Conservation (phyloP, 2,113 vertebrate species). For the Neogale vison region DNA sequence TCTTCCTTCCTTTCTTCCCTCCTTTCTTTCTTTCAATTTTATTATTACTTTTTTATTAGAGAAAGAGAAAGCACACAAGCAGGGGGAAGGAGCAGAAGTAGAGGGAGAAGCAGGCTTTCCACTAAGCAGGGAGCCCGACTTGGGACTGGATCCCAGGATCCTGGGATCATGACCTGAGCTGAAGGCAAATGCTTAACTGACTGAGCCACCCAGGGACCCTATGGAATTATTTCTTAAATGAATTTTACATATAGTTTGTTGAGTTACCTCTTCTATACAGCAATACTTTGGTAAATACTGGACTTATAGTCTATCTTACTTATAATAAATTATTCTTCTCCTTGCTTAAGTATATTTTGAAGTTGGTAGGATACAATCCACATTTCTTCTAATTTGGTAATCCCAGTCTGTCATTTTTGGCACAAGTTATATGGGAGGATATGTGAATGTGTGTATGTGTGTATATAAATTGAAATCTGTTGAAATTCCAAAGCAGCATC, state of each 20-base stretch:
- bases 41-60: too few species aligned
- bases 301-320: not conserved
- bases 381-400: not conserved
- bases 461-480: not conserved
- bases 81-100: too few species aligned
- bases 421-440: not conserved
- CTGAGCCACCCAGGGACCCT: too few species aligned
- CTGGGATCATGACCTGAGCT: too few species aligned
- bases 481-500: slow-evolving; percentile 14
- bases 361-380: not conserved
- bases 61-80: too few species aligned
- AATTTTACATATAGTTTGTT: not conserved
- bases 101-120: too few species aligned
- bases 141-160: too few species aligned
- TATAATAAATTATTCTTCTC: not conserved
- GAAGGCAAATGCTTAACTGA: too few species aligned
- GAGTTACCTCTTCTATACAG: not conserved
- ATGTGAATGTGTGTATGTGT: not conserved
- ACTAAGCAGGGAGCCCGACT: too few species aligned
- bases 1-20: too few species aligned
- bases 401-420: not conserved
- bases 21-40: too few species aligned
- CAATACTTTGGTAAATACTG: not conserved
- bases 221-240: not conserved
- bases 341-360: not conserved